Evolutionary conservation across 2,113 vertebrate genomes (phyloP).

Genomic region (Vidua macroura): DNA sequence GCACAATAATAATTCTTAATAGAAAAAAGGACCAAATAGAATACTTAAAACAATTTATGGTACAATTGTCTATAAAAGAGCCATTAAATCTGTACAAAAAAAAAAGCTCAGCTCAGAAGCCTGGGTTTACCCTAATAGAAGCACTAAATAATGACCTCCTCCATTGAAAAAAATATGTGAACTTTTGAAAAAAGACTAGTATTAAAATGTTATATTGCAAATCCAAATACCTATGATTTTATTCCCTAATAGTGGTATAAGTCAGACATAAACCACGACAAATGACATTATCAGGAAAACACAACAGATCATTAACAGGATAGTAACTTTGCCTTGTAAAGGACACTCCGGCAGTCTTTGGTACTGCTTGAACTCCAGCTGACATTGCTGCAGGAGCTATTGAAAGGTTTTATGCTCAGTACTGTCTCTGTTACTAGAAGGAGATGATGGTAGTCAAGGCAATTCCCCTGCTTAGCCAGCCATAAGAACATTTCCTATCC

Average conservation of each 20-base stretch:
- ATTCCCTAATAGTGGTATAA: neutral
- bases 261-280: neutral
- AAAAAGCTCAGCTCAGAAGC: neutral
- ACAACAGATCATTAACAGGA: neutral
- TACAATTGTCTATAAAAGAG: conserved; percentile 19
- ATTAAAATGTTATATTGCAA: neutral
- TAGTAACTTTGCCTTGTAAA: neutral
- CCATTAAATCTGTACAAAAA: conserved; percentile 18
- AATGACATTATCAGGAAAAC: conserved; percentile 1
- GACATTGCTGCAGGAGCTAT: neutral
- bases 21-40: conserved; percentile 18
- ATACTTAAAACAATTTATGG: conserved; percentile 46
- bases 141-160: conserved; percentile 23
- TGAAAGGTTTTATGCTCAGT: neutral
- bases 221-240: neutral
- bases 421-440: neutral
- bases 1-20: conserved; percentile 34
- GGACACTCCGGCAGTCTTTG: neutral
- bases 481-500: neutral
- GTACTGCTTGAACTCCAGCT: neutral
- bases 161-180: neutral
- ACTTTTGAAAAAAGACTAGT: conserved; percentile 1
- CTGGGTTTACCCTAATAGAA: conserved; percentile 1
- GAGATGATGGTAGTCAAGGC: neutral
- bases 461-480: neutral